Percentiles rank a stretch among this genome's conserved stretches.
Evolutionary conservation across 2,113 vertebrate genomes (phyloP).

Genomic region (Aphyosemion australe): DNA sequence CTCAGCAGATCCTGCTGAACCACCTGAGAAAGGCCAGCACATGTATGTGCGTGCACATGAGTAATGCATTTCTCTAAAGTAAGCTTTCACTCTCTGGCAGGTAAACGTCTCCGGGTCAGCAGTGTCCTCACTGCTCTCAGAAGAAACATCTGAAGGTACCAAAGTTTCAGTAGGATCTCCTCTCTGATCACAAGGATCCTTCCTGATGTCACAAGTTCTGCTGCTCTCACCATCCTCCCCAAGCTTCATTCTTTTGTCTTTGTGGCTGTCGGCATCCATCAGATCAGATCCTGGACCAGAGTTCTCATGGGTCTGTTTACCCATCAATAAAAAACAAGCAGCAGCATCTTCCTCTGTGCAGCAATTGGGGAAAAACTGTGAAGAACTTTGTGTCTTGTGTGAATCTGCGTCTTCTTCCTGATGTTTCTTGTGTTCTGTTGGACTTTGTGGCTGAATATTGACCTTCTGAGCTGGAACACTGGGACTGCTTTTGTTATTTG

Average conservation of each 20-base stretch:
- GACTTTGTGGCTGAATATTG: conserved; percentile 1
- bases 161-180: background rate
- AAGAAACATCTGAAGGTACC: background rate
- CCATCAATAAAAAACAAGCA: conserved; percentile 14
- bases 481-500: background rate
- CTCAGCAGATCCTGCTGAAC: background rate
- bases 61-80: background rate
- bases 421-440: conserved; percentile 5
- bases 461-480: conserved; percentile 11
- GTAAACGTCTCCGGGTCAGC: conserved; percentile 44
- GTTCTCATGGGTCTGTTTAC: conserved; percentile 14
- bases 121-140: background rate
- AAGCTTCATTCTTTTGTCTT: conserved; percentile 32
- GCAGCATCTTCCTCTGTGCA: conserved; percentile 13
- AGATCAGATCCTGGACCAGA: background rate
- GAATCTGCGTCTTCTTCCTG: background rate
- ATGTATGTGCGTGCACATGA: conserved; percentile 69
- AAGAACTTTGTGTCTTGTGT: background rate
- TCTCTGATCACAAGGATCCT: background rate
- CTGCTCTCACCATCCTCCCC: background rate
- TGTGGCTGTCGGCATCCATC: background rate
- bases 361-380: background rate
- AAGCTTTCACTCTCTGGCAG: conserved; percentile 63
- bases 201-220: background rate
- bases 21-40: conserved; percentile 58